Evolutionary conservation across 2,113 vertebrate genomes (phyloP), one percentile per base, ranked within the genome.

Genomic region (Urocitellus parryii): DNA sequence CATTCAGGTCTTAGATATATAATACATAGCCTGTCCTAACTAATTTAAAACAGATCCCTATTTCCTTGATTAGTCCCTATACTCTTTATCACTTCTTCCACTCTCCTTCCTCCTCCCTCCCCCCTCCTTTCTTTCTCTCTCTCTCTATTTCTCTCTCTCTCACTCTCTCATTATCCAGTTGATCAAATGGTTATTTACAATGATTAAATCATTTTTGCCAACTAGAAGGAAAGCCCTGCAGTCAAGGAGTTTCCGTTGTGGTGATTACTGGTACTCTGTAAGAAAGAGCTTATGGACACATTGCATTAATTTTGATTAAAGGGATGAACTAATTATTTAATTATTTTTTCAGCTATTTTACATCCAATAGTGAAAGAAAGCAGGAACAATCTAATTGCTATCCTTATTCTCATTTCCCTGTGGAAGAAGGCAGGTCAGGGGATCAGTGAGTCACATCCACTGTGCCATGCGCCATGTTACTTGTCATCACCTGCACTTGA

Each of bases 31-130:
- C 5, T 92, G 11, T 83, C 24, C 6, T 45, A 3, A 51, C 8
- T 61, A 34, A 17, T 65, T 56, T 53, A 45, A 58, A 6, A 63
- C 84, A 56, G 32, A 80, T 5, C 22, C 1, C 12, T 8, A 11
- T 72, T 76, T 18, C 42, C 14, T 91, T 17, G 48, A 37, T 48
- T 45, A 67, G 1, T 25, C 9, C 13, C 11, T 12, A 70, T 24
- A 63, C 14, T 4, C 5, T 76, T 79, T 18, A 20, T 48, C 34
- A 81, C 3, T 56, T 84, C 8, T 39, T 67, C 56, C 18, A 79
- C 18, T n/a, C 17, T 53, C 5, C 4, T 37, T 29, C 29, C 1
- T 25, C 1, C 0, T 11, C 34, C 1, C 2, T 2, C 37, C 22
- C 5, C 10, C 25, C 16, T 45, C 45, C 45, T 45, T 45, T 45